A percentile compares a stretch with the other conserved stretches of the same genome.
phyloP scores from a whole-genome alignment of 2,113 vertebrate species.

The Anarrhichthys ocellatus region DNA sequence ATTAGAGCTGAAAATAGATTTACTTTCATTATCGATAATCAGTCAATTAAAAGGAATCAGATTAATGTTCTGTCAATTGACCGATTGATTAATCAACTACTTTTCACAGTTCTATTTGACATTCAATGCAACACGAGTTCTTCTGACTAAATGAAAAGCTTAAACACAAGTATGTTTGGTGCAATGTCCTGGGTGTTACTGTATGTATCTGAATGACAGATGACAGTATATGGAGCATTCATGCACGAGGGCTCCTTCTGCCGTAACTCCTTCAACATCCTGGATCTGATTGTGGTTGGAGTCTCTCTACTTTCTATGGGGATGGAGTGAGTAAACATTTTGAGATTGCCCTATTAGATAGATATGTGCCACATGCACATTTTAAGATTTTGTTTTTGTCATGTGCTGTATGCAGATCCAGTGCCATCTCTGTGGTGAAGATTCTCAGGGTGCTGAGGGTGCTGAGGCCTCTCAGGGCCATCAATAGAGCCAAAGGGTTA shows the following conservation, averaged over 20 bases:
- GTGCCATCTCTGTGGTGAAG: conserved; percentile 97
- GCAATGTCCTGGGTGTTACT: conserved; percentile 8
- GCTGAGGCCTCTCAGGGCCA: conserved; percentile 94
- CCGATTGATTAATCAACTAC: neutral
- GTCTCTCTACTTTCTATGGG: conserved; percentile 97
- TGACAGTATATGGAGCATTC: conserved; percentile 96
- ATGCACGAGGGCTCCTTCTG: conserved; percentile 98
- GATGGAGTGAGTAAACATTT: conserved; percentile 88
- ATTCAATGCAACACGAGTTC: neutral
- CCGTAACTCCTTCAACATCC: conserved; percentile 97
- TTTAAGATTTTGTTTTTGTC: neutral
- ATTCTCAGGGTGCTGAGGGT: conserved; percentile 97
- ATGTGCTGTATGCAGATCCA: conserved; percentile 85
- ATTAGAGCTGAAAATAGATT: too few species aligned
- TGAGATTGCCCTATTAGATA: neutral
- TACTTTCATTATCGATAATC: neutral
- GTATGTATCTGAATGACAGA: conserved; percentile 81
- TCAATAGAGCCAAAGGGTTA: conserved; percentile 96
- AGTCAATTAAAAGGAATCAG: neutral
- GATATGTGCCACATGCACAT: neutral
- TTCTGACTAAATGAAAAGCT: neutral
- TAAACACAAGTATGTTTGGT: neutral
- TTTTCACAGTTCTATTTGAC: neutral
- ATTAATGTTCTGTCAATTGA: neutral
- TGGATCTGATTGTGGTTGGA: conserved; percentile 94